phyloP scores from a whole-genome alignment of 1,140 invertebrate genomes.

The Papilio machaon region DNA sequence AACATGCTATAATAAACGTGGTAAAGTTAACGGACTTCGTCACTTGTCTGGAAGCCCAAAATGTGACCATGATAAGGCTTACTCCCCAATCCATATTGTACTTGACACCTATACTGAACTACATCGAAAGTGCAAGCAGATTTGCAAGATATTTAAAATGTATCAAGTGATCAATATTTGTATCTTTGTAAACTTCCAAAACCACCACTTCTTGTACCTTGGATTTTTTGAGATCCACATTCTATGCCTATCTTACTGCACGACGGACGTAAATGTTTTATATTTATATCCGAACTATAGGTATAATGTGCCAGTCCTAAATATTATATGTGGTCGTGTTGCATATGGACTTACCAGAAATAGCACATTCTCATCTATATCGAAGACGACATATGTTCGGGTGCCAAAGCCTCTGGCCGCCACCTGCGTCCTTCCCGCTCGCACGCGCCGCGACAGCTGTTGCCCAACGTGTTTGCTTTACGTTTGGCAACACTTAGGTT shows the following conservation, averaged over 20 bases:
- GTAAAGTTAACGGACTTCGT: background rate
- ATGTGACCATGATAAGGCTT: no score
- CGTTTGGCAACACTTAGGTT: constrained; percentile 33
- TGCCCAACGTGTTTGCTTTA: constrained; percentile 42
- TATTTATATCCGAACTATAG: constrained; percentile 1
- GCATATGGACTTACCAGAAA: constrained; percentile 26
- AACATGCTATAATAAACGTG: no score
- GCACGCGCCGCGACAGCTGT: constrained; percentile 74
- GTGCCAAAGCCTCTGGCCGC: constrained; percentile 53
- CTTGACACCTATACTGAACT: no score
- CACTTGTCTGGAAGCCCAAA: background rate
- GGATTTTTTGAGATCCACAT: background rate
- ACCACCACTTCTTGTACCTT: background rate
- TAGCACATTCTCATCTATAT: constrained; percentile 39
- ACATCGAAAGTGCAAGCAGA: no score
- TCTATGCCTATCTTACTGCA: background rate
- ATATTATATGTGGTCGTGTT: constrained; percentile 6
- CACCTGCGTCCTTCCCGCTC: constrained; percentile 78
- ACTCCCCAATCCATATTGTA: no score
- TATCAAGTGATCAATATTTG: background rate
- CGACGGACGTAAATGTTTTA: background rate
- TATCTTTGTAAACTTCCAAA: background rate
- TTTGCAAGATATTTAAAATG: no score
- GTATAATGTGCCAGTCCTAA: constrained; percentile 1
- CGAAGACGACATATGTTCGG: constrained; percentile 57